Percentiles rank a stretch among this genome's conserved stretches.
Evolutionary conservation across 2,113 vertebrate genomes (phyloP).

Genomic region (Odocoileus hemionus): DNA sequence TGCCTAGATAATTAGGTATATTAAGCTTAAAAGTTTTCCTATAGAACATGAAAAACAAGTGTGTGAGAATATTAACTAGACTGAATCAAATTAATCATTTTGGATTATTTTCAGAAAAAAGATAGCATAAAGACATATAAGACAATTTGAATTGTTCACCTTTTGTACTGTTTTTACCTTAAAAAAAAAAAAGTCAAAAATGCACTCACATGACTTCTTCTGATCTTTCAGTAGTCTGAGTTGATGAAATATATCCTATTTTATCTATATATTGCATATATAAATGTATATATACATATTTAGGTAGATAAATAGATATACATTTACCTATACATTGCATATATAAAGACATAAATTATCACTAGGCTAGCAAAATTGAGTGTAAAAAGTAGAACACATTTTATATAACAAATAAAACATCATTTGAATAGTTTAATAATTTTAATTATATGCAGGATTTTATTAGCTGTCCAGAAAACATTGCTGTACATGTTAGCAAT

Average conservation of each 20-base stretch:
- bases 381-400: background rate
- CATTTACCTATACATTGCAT: background rate
- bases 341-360: background rate
- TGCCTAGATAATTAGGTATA: background rate
- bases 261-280: background rate
- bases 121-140: background rate
- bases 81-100: background rate
- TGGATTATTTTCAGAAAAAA: background rate
- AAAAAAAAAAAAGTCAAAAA: background rate
- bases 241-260: background rate
- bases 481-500: constrained; percentile 60
- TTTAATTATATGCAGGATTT: constrained; percentile 49
- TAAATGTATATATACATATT: background rate
- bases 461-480: constrained; percentile 68
- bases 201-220: background rate
- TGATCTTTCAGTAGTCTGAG: background rate
- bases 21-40: constrained; percentile 35
- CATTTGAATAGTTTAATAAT: background rate
- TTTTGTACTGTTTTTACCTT: background rate
- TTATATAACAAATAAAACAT: background rate
- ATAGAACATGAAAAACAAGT: background rate
- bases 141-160: background rate
- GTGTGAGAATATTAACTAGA: background rate
- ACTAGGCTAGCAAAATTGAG: background rate
- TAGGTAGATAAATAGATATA: background rate